Conservation (phyloP, 2,113 vertebrate genomes). For the Catharus minimus region DNA sequence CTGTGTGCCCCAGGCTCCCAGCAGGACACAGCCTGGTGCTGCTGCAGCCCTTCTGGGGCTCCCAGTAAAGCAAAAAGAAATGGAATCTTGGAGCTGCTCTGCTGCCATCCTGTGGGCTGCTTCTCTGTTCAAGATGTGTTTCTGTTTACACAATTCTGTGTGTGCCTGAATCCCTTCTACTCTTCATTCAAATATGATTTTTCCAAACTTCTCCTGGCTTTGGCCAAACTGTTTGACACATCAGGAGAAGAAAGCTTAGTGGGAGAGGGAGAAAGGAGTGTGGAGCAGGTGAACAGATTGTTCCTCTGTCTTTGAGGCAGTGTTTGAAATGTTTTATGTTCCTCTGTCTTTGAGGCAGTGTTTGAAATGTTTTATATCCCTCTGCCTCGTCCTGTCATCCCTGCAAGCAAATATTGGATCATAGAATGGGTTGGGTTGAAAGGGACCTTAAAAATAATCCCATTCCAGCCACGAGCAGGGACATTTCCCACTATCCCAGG, state of each 20-base stretch:
- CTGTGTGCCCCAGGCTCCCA: not conserved
- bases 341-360: not conserved
- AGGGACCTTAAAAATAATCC: not conserved
- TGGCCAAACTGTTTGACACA: not conserved
- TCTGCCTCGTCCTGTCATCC: not conserved
- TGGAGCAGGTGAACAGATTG: not conserved
- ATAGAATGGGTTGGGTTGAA: not conserved
- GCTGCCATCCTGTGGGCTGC: slow-evolving; percentile 65
- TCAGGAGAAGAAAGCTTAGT: not conserved
- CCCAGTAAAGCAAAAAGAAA: not conserved
- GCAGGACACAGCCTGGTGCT: not conserved
- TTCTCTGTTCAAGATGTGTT: not conserved
- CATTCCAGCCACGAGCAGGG: not conserved
- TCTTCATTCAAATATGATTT: not conserved
- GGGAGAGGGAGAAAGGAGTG: not conserved
- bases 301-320: not conserved
- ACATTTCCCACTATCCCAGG: not conserved
- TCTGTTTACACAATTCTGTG: not conserved
- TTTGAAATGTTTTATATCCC: not conserved
- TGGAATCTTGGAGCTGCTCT: slow-evolving; percentile 5
- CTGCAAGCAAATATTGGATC: not conserved
- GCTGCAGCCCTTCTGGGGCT: not conserved
- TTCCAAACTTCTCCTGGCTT: not conserved
- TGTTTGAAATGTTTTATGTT: not conserved
- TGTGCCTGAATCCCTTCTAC: not conserved